Evolutionary conservation across 2,113 vertebrate genomes (phyloP).

Genomic region (Saguinus imperator): DNA sequence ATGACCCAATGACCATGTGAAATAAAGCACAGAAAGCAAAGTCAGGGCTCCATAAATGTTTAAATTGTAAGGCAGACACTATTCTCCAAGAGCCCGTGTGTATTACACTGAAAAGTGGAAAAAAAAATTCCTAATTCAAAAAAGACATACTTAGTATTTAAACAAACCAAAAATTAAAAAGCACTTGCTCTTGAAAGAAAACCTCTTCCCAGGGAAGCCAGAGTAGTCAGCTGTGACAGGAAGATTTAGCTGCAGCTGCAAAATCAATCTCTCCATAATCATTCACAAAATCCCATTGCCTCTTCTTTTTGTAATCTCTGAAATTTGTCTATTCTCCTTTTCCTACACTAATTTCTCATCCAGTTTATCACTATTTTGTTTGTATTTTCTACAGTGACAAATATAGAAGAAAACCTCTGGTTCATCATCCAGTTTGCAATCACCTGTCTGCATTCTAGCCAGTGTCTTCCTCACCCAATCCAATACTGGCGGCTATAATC

Average conservation of each 20-base stretch:
- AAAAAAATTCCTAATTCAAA: conserved; percentile 11
- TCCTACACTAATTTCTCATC: background rate
- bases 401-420: background rate
- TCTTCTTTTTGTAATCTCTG: background rate
- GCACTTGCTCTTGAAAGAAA: background rate
- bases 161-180: background rate
- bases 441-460: background rate
- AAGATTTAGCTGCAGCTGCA: background rate
- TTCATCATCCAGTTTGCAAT: background rate
- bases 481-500: background rate
- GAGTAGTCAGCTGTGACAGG: background rate
- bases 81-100: background rate
- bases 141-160: background rate
- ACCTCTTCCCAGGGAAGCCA: background rate
- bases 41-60: background rate
- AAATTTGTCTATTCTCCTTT: background rate
- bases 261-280: background rate
- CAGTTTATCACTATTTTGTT: background rate
- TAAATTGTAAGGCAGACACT: background rate
- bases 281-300: background rate
- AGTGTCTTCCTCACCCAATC: background rate
- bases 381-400: background rate
- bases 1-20: background rate
- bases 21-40: background rate
- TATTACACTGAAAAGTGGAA: background rate